Evolutionary conservation across 2,888 invertebrate species (phyloP).

Genomic region (Autographa pulchrina): DNA sequence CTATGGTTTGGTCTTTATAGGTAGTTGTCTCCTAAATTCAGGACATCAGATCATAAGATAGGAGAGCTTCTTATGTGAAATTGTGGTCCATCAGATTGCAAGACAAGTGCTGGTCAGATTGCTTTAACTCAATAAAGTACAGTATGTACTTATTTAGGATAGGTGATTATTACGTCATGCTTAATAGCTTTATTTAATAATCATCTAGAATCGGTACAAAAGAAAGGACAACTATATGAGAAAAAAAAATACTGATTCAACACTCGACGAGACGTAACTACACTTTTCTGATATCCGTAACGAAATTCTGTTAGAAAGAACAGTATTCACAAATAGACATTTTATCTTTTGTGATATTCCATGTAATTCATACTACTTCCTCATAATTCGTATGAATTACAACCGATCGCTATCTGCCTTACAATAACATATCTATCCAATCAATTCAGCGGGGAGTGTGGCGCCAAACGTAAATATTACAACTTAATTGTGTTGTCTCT

Average conservation of each 20-base stretch:
- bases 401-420: conserved; percentile 36
- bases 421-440: conserved; percentile 48
- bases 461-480: conserved; percentile 51
- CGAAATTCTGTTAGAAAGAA: neutral
- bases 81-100: neutral
- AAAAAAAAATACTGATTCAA: too few relatives aligned
- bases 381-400: conserved; percentile 25
- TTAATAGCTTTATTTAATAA: too few relatives aligned
- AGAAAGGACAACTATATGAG: too few relatives aligned
- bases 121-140: too few relatives aligned
- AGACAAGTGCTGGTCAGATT: neutral
- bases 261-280: too few relatives aligned
- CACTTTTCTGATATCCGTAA: neutral
- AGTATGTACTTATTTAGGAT: too few relatives aligned
- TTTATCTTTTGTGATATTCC: conserved; percentile 6
- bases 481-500: conserved; percentile 48
- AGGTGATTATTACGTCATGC: too few relatives aligned
- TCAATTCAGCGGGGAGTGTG: conserved; percentile 46
- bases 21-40: neutral
- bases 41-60: neutral
- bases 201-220: too few relatives aligned
- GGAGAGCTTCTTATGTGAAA: neutral
- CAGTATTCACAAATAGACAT: neutral
- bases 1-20: neutral
- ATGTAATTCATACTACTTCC: conserved; percentile 31